Evolutionary conservation across 1,140 invertebrate genomes (phyloP).

Genomic region (Trypoxylus dichotomus): DNA sequence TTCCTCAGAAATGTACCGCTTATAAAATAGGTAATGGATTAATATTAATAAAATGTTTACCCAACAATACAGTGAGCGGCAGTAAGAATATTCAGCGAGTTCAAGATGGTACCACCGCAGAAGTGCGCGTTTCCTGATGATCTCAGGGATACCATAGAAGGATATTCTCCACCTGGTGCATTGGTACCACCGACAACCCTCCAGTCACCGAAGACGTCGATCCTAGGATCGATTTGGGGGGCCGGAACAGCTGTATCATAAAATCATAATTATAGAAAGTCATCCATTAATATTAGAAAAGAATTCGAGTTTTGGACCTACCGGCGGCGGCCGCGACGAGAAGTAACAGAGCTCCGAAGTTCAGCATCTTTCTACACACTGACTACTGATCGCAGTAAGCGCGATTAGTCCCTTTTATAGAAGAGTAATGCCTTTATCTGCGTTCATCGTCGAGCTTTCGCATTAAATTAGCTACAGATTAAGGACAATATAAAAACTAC

Average conservation of each 20-base stretch:
- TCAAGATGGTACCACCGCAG: conserved; percentile 32
- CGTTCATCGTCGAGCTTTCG: no score
- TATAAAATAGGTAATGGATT: no score
- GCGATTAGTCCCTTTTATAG: no score
- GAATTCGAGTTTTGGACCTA: not conserved
- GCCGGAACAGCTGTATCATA: not conserved
- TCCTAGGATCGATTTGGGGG: not conserved
- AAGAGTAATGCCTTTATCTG: no score
- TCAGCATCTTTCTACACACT: not conserved
- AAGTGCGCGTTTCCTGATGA: conserved; percentile 28
- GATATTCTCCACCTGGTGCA: conserved; percentile 49
- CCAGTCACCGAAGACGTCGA: not conserved
- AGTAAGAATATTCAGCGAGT: conserved; percentile 21
- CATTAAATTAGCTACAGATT: no score
- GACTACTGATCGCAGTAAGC: no score
- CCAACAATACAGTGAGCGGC: conserved; percentile 40
- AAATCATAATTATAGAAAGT: not conserved
- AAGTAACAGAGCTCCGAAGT: not conserved
- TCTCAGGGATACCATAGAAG: conserved; percentile 55
- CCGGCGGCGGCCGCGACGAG: not conserved
- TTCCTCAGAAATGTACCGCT: no score
- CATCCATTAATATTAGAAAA: no score
- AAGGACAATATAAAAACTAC: no score
- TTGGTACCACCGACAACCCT: conserved; percentile 53
- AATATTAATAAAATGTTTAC: conserved; percentile 30